Evolutionary conservation across 2,113 vertebrate genomes (phyloP).

Genomic region (Xiphorhynchus elegans): DNA sequence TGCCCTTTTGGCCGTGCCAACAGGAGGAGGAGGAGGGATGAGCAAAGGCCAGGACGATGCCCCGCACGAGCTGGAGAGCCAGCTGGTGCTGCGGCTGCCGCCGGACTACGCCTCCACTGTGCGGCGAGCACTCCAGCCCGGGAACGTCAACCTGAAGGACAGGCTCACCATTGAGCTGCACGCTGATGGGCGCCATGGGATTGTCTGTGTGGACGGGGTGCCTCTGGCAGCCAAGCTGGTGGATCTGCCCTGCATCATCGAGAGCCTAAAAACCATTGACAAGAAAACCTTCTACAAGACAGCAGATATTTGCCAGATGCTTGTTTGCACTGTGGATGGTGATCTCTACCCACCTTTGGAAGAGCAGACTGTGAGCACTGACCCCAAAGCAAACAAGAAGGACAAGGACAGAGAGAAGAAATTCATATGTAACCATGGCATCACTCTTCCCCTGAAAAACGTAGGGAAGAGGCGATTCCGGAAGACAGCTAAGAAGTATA

Average conservation of each 20-base stretch:
- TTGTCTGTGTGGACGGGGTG: conserved; percentile 88
- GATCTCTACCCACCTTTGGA: conserved; percentile 95
- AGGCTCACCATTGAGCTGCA: conserved; percentile 91
- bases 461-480: conserved; percentile 95
- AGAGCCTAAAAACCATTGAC: conserved; percentile 92
- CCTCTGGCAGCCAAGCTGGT: conserved; percentile 91
- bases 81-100: too few relatives aligned
- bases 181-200: conserved; percentile 86
- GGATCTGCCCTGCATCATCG: conserved; percentile 90
- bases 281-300: conserved; percentile 96
- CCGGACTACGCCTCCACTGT: conserved; percentile 93
- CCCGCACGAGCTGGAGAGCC: too few relatives aligned
- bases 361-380: conserved; percentile 86
- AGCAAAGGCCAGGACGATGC: too few relatives aligned
- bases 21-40: too few relatives aligned
- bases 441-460: conserved; percentile 95
- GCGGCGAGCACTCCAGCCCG: conserved; percentile 84
- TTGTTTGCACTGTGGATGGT: conserved; percentile 93
- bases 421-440: conserved; percentile 99
- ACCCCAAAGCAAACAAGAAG: conserved; percentile 93
- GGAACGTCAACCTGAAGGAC: conserved; percentile 86
- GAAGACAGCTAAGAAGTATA: conserved; percentile 87
- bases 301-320: conserved; percentile 97
- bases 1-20: too few relatives aligned
- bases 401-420: too few relatives aligned